Base-by-base conservation (phyloP, 2,797 vertebrate genomes). In the Denticeps clupeoides region DNA sequence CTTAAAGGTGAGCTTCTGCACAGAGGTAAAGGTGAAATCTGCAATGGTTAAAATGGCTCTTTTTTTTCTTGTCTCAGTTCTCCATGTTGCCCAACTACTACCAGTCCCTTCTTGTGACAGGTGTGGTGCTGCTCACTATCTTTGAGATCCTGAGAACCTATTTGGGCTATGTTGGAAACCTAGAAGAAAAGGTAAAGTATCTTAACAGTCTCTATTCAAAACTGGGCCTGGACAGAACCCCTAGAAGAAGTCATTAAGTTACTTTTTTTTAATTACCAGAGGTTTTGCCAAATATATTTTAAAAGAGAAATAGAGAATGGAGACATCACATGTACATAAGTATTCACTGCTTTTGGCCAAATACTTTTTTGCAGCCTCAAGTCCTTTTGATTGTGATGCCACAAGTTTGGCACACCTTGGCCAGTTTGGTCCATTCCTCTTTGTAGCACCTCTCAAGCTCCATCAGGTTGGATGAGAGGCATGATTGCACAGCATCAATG, bases 111-210 rank as follows among this genome's bases (percentile, higher is more conserved):
- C 70, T 89, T 19, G 58, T 85, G 2, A 51, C 74, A 1, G 85
- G 83, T 7, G 64, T 88, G 58, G 53, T 86, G 33, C 76, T 86
- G 48, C 67, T 93, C 45, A 82, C 72, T 0, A 3, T 81, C 41
- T 59, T 71, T 1, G 89, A 93, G 59, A 68, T 65, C 19, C 49
- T 74, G 13, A 79, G 89, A 4, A 77, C 91, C 18, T 87, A 86
- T 64, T 75, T 93, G 55, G 88, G 89, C 46, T 92, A 84, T 38
- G 19, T 79, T 25, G 89, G 89, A 7, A 93, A 92, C 71, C 82
- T 92, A 4, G 71, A 82, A 50, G 87, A 90, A 60, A 90, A 87
- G 85, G 89, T 92, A 67, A 56, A 13, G 10, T 5, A n/a, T n/a
- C n/a, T n/a, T n/a, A 41, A 12, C 23, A 23, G 15, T 26, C 38